These are phyloP conservation scores for Phenacoccus solenopsis DNA, from an alignment of 1,140 invertebrate genomes.

Conservation along the genomic window DNA sequence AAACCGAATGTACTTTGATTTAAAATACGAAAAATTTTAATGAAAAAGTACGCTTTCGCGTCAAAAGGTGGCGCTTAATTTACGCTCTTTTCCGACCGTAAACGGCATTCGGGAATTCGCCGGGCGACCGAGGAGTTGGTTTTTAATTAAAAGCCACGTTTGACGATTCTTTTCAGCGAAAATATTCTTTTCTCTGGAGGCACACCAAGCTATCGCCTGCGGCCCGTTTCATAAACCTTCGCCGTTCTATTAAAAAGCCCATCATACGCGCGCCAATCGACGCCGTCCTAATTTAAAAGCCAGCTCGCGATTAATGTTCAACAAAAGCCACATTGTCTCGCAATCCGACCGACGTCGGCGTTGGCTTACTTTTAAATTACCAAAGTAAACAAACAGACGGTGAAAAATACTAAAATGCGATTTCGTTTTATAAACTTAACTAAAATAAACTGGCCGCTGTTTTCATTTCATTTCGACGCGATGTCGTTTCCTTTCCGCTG, in stretches of 20 bases:
- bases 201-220: too few species aligned
- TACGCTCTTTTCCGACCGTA: too few species aligned
- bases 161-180: not conserved
- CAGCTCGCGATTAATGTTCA: not conserved
- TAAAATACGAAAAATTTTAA: not conserved
- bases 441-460: not conserved
- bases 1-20: not conserved
- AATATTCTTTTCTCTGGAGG: not conserved
- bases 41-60: not conserved
- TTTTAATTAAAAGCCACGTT: too few species aligned
- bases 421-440: not conserved
- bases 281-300: not conserved
- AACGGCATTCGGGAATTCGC: too few species aligned
- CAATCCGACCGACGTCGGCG: not conserved
- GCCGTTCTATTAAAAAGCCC: too few species aligned
- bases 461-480: not conserved
- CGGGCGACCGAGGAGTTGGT: too few species aligned
- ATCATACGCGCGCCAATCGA: not conserved
- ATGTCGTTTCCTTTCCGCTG: not conserved
- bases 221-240: too few species aligned
- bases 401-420: not conserved
- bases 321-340: not conserved
- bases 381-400: not conserved
- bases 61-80: too few species aligned
- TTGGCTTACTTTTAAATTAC: constrained; percentile 2